Evolutionary conservation across 2,888 invertebrate genomes (phyloP).

Genomic region (Caenorhabditis becei): DNA sequence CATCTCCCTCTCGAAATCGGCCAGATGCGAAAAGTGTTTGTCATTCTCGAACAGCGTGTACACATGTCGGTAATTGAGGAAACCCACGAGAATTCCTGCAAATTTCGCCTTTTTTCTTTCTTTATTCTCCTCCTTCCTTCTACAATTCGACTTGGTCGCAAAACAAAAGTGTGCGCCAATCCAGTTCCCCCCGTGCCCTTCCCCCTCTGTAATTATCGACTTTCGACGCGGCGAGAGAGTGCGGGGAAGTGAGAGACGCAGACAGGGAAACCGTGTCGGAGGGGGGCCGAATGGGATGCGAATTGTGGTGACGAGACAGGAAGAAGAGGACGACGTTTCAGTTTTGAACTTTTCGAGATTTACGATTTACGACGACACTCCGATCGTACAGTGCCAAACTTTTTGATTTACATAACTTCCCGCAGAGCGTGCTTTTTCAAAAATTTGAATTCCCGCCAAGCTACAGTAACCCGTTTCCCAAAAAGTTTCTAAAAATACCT

Average conservation of each 20-base stretch:
- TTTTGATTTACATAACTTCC: no score
- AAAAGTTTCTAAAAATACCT: no score
- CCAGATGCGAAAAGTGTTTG: constrained; percentile 89
- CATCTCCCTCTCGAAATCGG: constrained; percentile 90
- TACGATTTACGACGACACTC: neutral
- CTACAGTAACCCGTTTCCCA: no score
- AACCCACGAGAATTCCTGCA: constrained; percentile 72
- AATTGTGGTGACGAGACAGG: neutral
- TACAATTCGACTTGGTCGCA: no score
- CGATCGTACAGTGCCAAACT: neutral
- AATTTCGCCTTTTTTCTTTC: constrained; percentile 1
- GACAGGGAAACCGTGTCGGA: constrained; percentile 38
- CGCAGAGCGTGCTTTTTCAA: no score
- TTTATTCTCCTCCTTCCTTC: constrained; percentile 1
- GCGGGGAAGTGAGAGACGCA: constrained; percentile 1
- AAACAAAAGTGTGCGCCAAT: constrained; percentile 13
- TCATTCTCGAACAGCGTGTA: constrained; percentile 88
- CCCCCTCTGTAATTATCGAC: constrained; percentile 59
- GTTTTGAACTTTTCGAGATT: constrained; percentile 2
- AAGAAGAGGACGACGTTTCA: neutral
- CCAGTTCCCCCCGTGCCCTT: constrained; percentile 20
- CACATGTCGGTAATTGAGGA: constrained; percentile 72
- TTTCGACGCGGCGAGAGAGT: constrained; percentile 26
- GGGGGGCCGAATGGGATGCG: neutral
- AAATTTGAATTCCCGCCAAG: no score